Base-by-base conservation (phyloP, 2,888 invertebrate species). In the Synanthedon formicaeformis region DNA sequence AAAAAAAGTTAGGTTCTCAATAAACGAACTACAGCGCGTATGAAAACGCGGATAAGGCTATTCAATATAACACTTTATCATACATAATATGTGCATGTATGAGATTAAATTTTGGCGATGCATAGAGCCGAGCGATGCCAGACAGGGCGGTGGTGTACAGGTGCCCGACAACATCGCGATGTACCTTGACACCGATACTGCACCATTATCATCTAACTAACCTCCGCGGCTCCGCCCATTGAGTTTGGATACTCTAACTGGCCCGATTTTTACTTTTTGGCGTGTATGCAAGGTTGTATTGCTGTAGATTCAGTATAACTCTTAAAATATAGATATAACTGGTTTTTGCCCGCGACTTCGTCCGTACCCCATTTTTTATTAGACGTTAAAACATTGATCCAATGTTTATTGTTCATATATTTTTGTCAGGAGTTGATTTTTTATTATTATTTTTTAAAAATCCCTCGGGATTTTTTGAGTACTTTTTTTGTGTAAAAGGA, bases 101-200 rank as follows among this genome's bases (percentile, higher is more conserved):
- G 63, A 57, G 60, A 63, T 57, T 53, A 50, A 65, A 56, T 64
- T 59, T 69, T 67, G 70, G 67, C 70, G 61, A 59, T 64, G 66
- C 18, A 45, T 45, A 48, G 14, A 23, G 60, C 59, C 57, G 53
- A 66, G 58, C 65, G 69, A 63, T 71, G 73, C 72, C 73, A 73
- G 71, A 45, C 45, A 14, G 14, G 14, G 45, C 45, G n/a, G 11
- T 14, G 45, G 45, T 45, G 34, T 34, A 13, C 45, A 49, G 49
- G 49, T 49, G 49, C 49, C 49, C 49, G 49, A 45, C 49, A 16
- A 45, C 49, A 49, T 49, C 57, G 50, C 54, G 50, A 54, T 55
- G 55, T 50, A 60, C 76, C 76, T 75, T 76, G 76, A 75, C 76
- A 75, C 59, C 68, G 61, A 65, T 74, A 69, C 65, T 64, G 65